These are phyloP conservation scores for Spodoptera frugiperda DNA, from an alignment of 1,140 invertebrate species.

Conservation along the genomic window DNA sequence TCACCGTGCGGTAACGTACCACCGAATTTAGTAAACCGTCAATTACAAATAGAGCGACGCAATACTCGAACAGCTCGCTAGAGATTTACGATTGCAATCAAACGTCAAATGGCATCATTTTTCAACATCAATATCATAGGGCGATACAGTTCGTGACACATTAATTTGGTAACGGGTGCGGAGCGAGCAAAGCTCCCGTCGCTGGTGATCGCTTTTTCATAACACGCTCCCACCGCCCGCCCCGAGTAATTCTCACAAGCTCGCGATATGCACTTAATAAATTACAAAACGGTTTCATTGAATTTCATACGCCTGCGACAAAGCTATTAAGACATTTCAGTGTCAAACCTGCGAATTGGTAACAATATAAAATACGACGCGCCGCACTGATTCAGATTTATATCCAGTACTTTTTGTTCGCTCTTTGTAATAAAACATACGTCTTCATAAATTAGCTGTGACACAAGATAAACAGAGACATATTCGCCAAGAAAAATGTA, in stretches of 20 bases:
- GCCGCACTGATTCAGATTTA: constrained; percentile 30
- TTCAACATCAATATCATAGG: constrained; percentile 63
- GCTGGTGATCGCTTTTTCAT: constrained; percentile 62
- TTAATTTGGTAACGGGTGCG: constrained; percentile 66
- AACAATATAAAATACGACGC: constrained; percentile 14
- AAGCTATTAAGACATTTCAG: constrained; percentile 28
- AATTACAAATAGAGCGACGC: constrained; percentile 41
- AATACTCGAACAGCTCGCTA: constrained; percentile 30
- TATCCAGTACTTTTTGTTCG: constrained; percentile 3
- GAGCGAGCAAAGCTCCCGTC: constrained; percentile 36
- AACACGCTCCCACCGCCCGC: constrained; percentile 15
- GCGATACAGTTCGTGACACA: constrained; percentile 65
- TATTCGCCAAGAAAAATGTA: constrained; percentile 36
- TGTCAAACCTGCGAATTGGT: constrained; percentile 23
- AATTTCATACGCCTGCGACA: constrained; percentile 9
- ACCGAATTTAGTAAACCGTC: constrained; percentile 14
- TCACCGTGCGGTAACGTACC: no score
- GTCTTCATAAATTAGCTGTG: constrained; percentile 38
- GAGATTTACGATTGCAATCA: constrained; percentile 67
- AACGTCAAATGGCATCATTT: constrained; percentile 62
- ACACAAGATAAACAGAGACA: constrained; percentile 38
- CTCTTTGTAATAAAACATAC: constrained; percentile 24
- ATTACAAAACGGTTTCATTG: constrained; percentile 39
- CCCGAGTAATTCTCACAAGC: constrained; percentile 16
- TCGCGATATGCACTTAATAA: constrained; percentile 40